Base-by-base conservation (phyloP, 2,797 vertebrate genomes). In the Basileuterus tristriatus region DNA sequence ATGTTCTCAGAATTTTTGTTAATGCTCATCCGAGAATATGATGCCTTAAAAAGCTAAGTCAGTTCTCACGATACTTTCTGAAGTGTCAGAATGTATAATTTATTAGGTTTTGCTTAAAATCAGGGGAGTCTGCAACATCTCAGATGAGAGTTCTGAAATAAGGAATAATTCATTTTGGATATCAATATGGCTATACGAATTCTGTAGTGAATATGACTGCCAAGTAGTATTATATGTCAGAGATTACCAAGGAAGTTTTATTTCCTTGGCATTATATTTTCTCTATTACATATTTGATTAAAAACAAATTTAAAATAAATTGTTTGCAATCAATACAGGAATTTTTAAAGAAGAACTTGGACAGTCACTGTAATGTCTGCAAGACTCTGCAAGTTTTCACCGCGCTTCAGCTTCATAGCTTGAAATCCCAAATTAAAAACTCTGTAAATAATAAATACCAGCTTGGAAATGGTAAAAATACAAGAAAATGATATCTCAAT, bases 1-100 rank as follows among this genome's bases (percentile, higher is more conserved):
- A 60, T 22, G 24, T 64, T 93, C 89, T 93, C 64, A 59, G 44
- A 81, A 63, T 39, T 72, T 80, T 78, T 86, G 47, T 81, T 88
- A 72, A 21, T 56, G 44, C 9, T 20, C 12, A 63, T 19, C 11
- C 46, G 72, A 72, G n/a, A 69, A 49, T 77, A 36, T 15, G 17
- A 74, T 32, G 32, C 37, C 86, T 95, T 53, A 72, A 84, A 91
- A 63, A 10, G 15, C 60, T 69, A 37, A 76, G 23, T 44, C 34
- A 9, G 26, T 70, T 90, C 74, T 69, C 30, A 47, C 47, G 26
- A 22, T 36, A 36, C 29, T 85, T 92, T 78, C 32, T 9, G 4
- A 81, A 86, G 72, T 62, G n/a, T 65, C 65, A 87, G 55, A 24
- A 37, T 87, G 62, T 63, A 53, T 41, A 53, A 52, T 68, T 68